phyloP scores from a whole-genome alignment of 1,140 invertebrate species.

The Diorhabda carinulata region DNA sequence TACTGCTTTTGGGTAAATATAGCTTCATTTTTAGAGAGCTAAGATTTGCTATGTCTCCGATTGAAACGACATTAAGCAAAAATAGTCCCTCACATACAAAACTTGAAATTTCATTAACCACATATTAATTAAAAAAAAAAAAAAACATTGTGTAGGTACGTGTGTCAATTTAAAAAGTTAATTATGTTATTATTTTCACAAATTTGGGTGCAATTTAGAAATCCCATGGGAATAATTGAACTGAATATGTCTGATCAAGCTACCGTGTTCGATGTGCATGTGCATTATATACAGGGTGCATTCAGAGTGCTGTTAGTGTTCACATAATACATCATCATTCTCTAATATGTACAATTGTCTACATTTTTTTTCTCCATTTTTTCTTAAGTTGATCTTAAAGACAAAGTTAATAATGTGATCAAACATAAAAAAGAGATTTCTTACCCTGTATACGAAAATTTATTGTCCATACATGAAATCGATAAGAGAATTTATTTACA shows the following conservation, averaged over 20 bases:
- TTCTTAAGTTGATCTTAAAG: background rate
- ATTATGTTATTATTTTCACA: background rate
- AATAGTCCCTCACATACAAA: too few species aligned
- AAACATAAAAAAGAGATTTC: conserved; percentile 23
- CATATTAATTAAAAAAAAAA: too few species aligned
- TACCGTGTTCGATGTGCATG: conserved; percentile 25
- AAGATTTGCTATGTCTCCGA: too few species aligned
- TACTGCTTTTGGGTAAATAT: too few species aligned
- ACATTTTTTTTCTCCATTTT: conserved; percentile 3
- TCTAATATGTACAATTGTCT: conserved; percentile 22
- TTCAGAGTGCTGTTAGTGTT: conserved; percentile 23
- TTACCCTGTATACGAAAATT: conserved; percentile 22
- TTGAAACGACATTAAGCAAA: too few species aligned
- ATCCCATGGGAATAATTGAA: background rate
- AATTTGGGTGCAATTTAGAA: too few species aligned
- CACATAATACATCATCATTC: conserved; percentile 22
- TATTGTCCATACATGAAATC: conserved; percentile 2
- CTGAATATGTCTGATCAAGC: conserved; percentile 7
- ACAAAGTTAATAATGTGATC: background rate
- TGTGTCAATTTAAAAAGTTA: background rate
- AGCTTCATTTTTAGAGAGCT: too few species aligned
- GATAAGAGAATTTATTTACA: background rate
- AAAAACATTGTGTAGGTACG: too few species aligned
- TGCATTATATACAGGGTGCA: conserved; percentile 35
- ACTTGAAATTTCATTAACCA: too few species aligned